Evolutionary conservation across 2,888 invertebrate species (phyloP), one percentile per base, ranked within the genome.

Genomic region (Leptura quadrifasciata): DNA sequence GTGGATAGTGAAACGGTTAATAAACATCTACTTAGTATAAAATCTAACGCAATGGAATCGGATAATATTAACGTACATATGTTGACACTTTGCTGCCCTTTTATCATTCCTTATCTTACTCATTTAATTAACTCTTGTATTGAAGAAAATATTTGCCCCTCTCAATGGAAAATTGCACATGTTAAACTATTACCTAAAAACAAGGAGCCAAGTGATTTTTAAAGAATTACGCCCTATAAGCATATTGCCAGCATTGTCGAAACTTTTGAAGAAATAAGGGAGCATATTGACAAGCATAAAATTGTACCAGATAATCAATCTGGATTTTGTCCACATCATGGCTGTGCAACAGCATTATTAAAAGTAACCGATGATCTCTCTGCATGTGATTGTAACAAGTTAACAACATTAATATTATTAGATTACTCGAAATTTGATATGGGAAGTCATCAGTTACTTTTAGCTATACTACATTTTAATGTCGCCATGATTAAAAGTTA

Each of bases 61-160:
- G 63, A 63, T 17, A 63, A 63, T 20, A 35, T 63, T 27, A 27
- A 24, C 1, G n/a, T 35, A 1, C 10, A 3, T 63, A 63, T 63
- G 63, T 27, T 63, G 17, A 31, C n/a, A 18, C 27, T n/a, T 35
- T 63, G 27, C 15, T 27, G n/a, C 15, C 35, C 63, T 2, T 35
- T 35, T 31, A 31, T 63, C 12, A 18, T 27, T 35, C 35, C 63
- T 9, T 63, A 63, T 18, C n/a, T 63, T 27, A 63, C 63, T 9
- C 63, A 63, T 63, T 20, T 63, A 27, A 18, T 63, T 17, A 63
- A 63, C 18, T 63, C 27, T 35, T 63, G 27, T 10, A 12, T 63
- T 17, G 63, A 63, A 18, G 12, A 24, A 5, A 35, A 20, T 63
- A 35, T 6, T 17, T 63, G 4, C n/a, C 63, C 35, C 1, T 6